Evolutionary conservation across 2,888 invertebrate genomes (phyloP).

Genomic region (Autographa gamma): DNA sequence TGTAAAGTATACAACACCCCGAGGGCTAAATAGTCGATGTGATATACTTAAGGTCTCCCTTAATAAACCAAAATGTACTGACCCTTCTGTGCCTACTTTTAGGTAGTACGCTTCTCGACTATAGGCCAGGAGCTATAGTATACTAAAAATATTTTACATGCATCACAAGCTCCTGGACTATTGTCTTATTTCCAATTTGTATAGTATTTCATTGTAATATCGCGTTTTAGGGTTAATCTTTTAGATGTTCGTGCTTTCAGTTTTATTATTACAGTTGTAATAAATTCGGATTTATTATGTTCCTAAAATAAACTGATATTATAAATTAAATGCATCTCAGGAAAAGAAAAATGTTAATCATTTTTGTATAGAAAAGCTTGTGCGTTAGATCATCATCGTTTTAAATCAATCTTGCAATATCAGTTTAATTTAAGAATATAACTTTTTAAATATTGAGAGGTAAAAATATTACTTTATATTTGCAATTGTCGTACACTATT

Average conservation of each 20-base stretch:
- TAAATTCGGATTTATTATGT: slow-evolving; percentile 21
- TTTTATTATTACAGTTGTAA: slow-evolving; percentile 39
- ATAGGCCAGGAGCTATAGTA: slow-evolving; percentile 59
- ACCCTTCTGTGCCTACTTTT: slow-evolving; percentile 88
- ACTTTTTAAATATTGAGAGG: slow-evolving; percentile 12
- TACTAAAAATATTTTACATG: slow-evolving; percentile 47
- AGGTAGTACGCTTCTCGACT: slow-evolving; percentile 64
- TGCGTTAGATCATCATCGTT: background rate
- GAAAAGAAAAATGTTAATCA: background rate
- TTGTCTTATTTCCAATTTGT: slow-evolving; percentile 67
- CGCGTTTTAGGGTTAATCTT: slow-evolving; percentile 58
- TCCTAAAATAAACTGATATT: slow-evolving; percentile 30
- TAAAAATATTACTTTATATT: slow-evolving; percentile 21
- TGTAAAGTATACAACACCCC: slow-evolving; percentile 58
- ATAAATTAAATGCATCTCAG: background rate
- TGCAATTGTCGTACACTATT: slow-evolving; percentile 17
- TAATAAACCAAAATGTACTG: slow-evolving; percentile 87
- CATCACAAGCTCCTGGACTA: slow-evolving; percentile 61
- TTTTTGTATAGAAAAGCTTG: background rate
- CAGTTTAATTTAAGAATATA: slow-evolving; percentile 22
- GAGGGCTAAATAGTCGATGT: slow-evolving; percentile 82
- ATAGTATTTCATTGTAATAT: slow-evolving; percentile 68
- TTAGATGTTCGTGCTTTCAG: slow-evolving; percentile 65
- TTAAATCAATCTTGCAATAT: background rate
- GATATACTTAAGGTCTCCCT: slow-evolving; percentile 85